phyloP scores from a whole-genome alignment of 2,888 invertebrate genomes.

The Dicycla oo region DNA sequence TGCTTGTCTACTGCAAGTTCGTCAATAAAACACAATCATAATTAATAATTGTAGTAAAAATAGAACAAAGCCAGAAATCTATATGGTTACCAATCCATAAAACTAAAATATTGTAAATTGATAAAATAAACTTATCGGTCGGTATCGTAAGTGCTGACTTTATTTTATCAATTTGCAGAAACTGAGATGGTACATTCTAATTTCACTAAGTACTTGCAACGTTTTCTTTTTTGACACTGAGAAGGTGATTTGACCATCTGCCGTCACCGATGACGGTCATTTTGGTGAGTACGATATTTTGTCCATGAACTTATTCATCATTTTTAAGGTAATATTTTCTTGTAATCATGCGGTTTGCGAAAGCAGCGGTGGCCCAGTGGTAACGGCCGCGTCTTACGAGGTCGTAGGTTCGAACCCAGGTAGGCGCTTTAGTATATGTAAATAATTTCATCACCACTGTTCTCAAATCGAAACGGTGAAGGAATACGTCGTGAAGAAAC shows the following conservation, averaged over 20 bases:
- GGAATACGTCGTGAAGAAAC: too few relatives aligned
- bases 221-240: constrained; percentile 35
- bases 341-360: not conserved
- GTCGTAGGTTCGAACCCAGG: too few relatives aligned
- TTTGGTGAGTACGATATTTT: constrained; percentile 19
- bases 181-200: constrained; percentile 46
- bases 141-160: constrained; percentile 40
- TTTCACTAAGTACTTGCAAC: constrained; percentile 52
- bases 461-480: too few relatives aligned
- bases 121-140: constrained; percentile 28
- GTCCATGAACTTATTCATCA: not conserved
- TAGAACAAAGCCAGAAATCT: constrained; percentile 22
- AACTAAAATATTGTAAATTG: constrained; percentile 32
- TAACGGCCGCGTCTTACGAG: too few relatives aligned
- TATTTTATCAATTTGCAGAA: constrained; percentile 51
- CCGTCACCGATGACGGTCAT: constrained; percentile 24
- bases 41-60: constrained; percentile 11
- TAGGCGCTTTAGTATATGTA: too few relatives aligned
- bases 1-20: constrained; percentile 14
- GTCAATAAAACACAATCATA: constrained; percentile 1
- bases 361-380: too few relatives aligned
- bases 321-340: not conserved
- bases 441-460: too few relatives aligned
- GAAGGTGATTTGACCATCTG: constrained; percentile 15
- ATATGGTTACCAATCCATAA: constrained; percentile 5